Evolutionary conservation across 2,113 vertebrate species (phyloP), one percentile per base, ranked within the genome.

Genomic region (Elaphurus davidianus): DNA sequence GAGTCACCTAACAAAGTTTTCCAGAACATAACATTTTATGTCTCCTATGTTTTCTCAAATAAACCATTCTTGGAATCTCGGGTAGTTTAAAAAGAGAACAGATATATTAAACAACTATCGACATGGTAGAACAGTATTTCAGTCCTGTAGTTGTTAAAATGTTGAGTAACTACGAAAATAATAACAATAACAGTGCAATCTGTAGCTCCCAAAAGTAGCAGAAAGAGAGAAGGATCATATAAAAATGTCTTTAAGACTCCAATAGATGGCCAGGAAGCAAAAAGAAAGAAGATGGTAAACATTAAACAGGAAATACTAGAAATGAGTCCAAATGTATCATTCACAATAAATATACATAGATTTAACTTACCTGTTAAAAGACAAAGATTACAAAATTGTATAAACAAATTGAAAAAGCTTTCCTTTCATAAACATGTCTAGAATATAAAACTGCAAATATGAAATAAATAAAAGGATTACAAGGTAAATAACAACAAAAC

Each of bases 301-400:
- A 87, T 15, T 76, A 92, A 92, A 88, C 14, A 91, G 40, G 13
- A 87, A 86, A 86, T 71, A 16, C 27, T 47, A 82, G 50, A 96
- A 96, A 89, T 71, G 47, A 95, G 45, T 87, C 62, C 82, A 85
- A 54, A 52, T 76, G 52, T 52, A 62, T 45, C 6, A 57, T 52
- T 96, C 43, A 92, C 9, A 87, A 74, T 89, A 91, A 97, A 89
- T 93, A 90, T 25, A 97, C 84, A 88, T 79, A n/a, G 57, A 87
- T 90, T 92, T 90, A 88, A 94, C 9, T 95, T 23, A 91, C 1
- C n/a, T 89, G 62, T 50, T 93, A 83, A 93, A 93, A 92, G 62
- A 64, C 12, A 91, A 64, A 97, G 90, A 67, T 81, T 81, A 87
- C 57, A 21, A 87, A 84, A 87, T 4, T 64, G 57, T 60, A 92